phyloP scores from a whole-genome alignment of 2,888 invertebrate species.

The Sthenelais limicola region DNA sequence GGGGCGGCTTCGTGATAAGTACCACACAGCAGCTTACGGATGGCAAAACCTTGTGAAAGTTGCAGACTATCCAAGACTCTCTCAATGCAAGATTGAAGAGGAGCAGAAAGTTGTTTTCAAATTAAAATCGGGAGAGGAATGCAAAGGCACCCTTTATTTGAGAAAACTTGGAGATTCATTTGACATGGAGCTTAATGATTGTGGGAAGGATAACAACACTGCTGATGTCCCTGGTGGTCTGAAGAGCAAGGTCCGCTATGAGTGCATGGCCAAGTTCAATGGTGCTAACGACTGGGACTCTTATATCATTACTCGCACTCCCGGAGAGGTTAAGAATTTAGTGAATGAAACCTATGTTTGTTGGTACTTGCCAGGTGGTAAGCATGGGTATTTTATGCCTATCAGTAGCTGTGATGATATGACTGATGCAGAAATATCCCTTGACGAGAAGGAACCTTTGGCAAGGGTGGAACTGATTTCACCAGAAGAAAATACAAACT shows the following conservation, averaged over 20 bases:
- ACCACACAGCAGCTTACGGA: conserved; percentile 16
- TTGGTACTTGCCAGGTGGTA: not conserved
- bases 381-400: conserved; percentile 2
- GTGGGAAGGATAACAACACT: conserved; percentile 6
- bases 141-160: not conserved
- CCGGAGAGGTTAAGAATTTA: not conserved
- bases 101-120: not conserved
- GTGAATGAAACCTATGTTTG: conserved; percentile 25
- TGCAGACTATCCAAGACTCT: not conserved
- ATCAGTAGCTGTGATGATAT: conserved; percentile 26
- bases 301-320: conserved; percentile 13
- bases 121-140: not conserved
- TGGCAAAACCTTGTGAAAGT: conserved; percentile 8
- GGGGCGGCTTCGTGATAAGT: conserved; percentile 5
- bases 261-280: conserved; percentile 15
- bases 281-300: not conserved
- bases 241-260: conserved; percentile 10
- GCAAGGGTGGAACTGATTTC: conserved; percentile 2
- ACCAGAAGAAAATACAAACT: no score
- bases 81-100: not conserved
- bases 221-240: conserved; percentile 7
- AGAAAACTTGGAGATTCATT: not conserved
- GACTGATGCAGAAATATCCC: not conserved
- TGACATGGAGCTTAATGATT: conserved; percentile 10
- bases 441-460: conserved; percentile 3